Conservation (phyloP, 2,113 vertebrate genomes). For the Rana temporaria region DNA sequence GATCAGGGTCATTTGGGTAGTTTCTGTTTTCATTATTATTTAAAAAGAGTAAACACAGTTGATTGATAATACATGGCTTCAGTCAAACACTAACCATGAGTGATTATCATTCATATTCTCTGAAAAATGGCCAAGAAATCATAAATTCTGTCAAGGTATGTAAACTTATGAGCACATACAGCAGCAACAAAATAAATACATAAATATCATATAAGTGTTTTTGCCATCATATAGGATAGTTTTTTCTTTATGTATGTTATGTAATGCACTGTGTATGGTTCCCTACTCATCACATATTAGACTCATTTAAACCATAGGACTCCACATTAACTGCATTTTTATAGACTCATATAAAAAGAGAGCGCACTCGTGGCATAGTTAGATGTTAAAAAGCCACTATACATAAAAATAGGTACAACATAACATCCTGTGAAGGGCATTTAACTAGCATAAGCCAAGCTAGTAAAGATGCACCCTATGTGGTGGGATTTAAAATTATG, state of each 20-base stretch:
- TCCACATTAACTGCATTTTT: constrained; percentile 81
- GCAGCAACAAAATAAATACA: neutral
- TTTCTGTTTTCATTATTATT: too few relatives aligned
- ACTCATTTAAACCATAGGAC: constrained; percentile 75
- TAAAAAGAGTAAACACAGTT: too few relatives aligned
- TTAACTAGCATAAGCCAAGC: constrained; percentile 61
- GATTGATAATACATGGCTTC: too few relatives aligned
- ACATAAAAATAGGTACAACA: constrained; percentile 70
- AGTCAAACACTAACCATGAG: too few relatives aligned
- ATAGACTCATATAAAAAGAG: constrained; percentile 82
- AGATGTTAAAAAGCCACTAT: constrained; percentile 76
- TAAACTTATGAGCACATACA: too few relatives aligned
- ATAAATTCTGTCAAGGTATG: too few relatives aligned
- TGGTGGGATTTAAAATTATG: constrained; percentile 52
- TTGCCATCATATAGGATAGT: too few relatives aligned
- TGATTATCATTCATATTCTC: too few relatives aligned
- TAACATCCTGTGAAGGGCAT: constrained; percentile 63
- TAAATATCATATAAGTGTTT: neutral
- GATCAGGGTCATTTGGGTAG: too few relatives aligned
- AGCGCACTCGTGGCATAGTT: constrained; percentile 79
- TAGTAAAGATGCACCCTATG: constrained; percentile 60
- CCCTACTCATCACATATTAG: constrained; percentile 66
- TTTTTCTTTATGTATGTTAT: neutral
- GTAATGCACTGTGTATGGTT: constrained; percentile 10
- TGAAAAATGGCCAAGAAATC: too few relatives aligned